These are phyloP conservation scores for Cavia porcellus DNA, from an alignment of 2,113 vertebrate species.

Conservation along the genomic window DNA sequence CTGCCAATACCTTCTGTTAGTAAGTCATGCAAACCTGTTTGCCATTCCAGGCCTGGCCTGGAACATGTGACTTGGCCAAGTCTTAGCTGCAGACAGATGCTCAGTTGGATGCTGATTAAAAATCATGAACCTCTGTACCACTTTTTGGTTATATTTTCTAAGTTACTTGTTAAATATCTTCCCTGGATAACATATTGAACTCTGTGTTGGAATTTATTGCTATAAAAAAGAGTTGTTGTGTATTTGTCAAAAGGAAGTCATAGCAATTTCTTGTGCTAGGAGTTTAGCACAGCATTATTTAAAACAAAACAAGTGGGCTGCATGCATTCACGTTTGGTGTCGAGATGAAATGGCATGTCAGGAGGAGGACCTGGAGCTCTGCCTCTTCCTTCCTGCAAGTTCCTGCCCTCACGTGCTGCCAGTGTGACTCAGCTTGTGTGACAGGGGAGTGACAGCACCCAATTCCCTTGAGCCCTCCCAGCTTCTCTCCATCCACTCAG, in stretches of 20 bases:
- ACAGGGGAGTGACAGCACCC: neutral
- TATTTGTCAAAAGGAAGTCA: neutral
- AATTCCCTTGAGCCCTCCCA: neutral
- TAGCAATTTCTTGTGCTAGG: neutral
- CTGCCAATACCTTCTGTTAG: neutral
- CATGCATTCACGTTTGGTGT: neutral
- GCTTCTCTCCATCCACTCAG: neutral
- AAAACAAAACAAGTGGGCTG: neutral
- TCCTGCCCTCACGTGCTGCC: neutral
- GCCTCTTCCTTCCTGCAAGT: neutral
- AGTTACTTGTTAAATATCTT: conserved; percentile 52
- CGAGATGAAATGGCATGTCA: neutral
- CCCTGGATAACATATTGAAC: neutral
- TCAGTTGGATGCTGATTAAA: conserved; percentile 73
- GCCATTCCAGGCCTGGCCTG: neutral
- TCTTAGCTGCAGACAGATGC: conserved; percentile 52
- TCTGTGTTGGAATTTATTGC: neutral
- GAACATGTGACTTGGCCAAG: conserved; percentile 54
- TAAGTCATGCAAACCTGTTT: conserved; percentile 1
- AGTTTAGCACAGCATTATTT: neutral
- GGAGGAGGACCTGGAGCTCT: neutral
- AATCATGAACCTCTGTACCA: conserved; percentile 11
- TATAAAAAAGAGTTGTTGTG: neutral
- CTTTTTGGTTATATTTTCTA: neutral
- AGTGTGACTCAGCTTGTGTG: neutral